A percentile compares a stretch with the other conserved stretches of the same genome.
Evolutionary conservation across 2,888 invertebrate genomes (phyloP).

Genomic region (Blomia tropicalis): DNA sequence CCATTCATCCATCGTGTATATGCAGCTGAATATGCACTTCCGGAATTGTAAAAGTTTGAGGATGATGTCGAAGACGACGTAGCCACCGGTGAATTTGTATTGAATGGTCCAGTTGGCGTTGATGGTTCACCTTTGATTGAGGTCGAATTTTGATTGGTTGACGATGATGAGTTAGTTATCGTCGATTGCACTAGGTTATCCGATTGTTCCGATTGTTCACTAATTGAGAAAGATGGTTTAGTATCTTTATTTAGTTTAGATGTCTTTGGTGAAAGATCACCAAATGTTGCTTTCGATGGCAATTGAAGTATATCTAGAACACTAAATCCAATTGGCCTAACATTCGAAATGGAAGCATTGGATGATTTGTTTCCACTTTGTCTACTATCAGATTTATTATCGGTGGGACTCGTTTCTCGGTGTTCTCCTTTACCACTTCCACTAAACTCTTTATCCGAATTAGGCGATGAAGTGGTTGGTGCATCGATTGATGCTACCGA

Average conservation of each 20-base stretch:
- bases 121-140: background rate
- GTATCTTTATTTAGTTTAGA: background rate
- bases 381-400: background rate
- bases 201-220: no score
- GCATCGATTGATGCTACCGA: background rate
- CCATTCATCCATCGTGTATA: background rate
- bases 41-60: background rate
- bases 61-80: background rate
- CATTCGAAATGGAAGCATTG: no score
- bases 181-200: no score
- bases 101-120: background rate
- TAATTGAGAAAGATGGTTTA: background rate
- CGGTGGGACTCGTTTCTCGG: no score
- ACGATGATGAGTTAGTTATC: background rate
- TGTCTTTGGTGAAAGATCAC: background rate
- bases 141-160: background rate
- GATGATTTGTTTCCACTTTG: background rate
- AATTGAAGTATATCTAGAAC: slow-evolving; percentile 7
- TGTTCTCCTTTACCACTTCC: background rate
- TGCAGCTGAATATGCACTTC: background rate
- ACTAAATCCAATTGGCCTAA: background rate
- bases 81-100: background rate
- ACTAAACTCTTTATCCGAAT: background rate
- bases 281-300: slow-evolving; percentile 3
- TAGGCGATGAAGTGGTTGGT: background rate